phyloP scores from a whole-genome alignment of 2,113 vertebrate genomes.

The Erythrolamprus reginae region DNA sequence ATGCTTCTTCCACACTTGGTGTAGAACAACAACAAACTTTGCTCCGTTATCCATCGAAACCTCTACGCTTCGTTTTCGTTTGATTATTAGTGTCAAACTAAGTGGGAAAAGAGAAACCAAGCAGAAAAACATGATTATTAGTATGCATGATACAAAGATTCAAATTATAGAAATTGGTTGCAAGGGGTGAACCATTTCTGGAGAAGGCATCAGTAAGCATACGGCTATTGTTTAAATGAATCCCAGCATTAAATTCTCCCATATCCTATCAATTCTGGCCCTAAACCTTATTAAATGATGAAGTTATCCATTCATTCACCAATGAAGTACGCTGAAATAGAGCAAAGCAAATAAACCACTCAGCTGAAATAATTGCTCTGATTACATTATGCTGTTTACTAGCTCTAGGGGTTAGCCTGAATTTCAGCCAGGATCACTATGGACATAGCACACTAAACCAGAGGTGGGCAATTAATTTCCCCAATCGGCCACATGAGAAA shows the following conservation, averaged over 20 bases:
- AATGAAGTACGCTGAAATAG: background rate
- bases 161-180: background rate
- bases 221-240: background rate
- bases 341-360: background rate
- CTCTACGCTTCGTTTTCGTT: conserved; percentile 73
- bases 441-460: background rate
- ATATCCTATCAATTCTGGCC: background rate
- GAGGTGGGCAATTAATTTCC: background rate
- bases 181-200: background rate
- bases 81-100: conserved; percentile 80
- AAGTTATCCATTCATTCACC: background rate
- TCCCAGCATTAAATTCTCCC: background rate
- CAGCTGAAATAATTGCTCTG: background rate
- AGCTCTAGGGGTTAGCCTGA: background rate
- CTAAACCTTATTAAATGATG: background rate
- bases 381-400: background rate
- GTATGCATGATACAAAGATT: background rate
- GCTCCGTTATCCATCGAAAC: conserved; percentile 76
- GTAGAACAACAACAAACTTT: conserved; percentile 86
- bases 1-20: conserved; percentile 86
- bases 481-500: background rate
- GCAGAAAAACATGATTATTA: background rate
- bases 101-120: conserved; percentile 22
- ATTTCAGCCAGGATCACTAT: background rate
- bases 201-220: background rate